Evolutionary conservation across 2,888 invertebrate species (phyloP), one percentile per base, ranked within the genome.

Genomic region (Dione vanillae): DNA sequence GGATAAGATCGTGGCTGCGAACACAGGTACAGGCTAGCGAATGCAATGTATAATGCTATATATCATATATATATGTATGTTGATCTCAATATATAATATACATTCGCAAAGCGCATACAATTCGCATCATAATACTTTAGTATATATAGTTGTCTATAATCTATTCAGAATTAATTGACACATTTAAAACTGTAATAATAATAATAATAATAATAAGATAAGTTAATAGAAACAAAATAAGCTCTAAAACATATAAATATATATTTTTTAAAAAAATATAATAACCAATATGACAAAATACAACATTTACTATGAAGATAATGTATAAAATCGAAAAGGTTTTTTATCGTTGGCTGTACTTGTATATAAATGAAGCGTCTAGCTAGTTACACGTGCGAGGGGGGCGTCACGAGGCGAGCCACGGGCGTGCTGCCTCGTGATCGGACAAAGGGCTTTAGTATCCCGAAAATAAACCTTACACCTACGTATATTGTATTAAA

Each of bases 371-470:
- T 64, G 47, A 65, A 62, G 40, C 49, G 56, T 14, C n/a, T 43
- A 52, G 54, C n/a, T 43, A 52, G 54, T 35, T 41, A 62, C 65
- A 71, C 71, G 71, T 71, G 73, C 70, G 67, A 51, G 68, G 49
- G 65, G 62, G 61, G 51, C 40, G 20, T 75, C 75, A 77, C 77
- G 75, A 65, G 73, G 76, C 74, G n/a, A 35, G 65, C 69, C 76
- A 75, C 73, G 74, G 70, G 73, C 73, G 74, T 27, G 52, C 12
- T 35, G 75, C 73, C 74, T 70, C 76, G 75, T 73, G 72, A 70
- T 19, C 19, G 49, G n/a, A 35, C 41, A 59, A 67, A 66, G 40
- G 70, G 59, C 20, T 61, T 49, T 65, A n/a, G 10, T 19, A 35
- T 37, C 72, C 59, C 47, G 35, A 16, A 20, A 45, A 62, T 51